Evolutionary conservation across 37 sponge, comb jelly and placozoan genomes (phyloP).

Genomic region (Trichoplax adhaerens): DNA sequence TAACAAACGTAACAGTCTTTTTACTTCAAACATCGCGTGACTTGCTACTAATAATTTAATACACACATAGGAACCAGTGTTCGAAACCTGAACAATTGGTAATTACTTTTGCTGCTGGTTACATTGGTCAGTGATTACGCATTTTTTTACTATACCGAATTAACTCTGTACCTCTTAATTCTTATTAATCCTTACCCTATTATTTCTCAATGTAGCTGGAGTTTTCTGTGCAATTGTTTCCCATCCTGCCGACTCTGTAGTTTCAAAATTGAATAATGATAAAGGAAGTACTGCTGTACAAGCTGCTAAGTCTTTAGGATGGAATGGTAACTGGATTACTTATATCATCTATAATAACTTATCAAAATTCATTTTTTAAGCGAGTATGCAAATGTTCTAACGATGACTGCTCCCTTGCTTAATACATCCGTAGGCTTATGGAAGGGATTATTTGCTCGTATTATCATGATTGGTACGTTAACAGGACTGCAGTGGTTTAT

Average conservation of each 20-base stretch:
- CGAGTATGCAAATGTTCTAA: neutral
- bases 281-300: conserved; percentile 65
- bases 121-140: conserved; percentile 28
- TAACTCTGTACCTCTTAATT: neutral
- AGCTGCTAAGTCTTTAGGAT: conserved; percentile 74
- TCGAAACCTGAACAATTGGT: conserved; percentile 83
- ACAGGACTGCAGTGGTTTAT: conserved; percentile 99
- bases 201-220: conserved; percentile 37
- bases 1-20: neutral
- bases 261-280: conserved; percentile 92
- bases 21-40: no score
- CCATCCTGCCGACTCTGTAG: conserved; percentile 92
- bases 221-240: conserved; percentile 98
- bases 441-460: conserved; percentile 92
- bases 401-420: neutral
- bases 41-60: no score
- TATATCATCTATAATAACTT: neutral
- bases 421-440: conserved; percentile 50
- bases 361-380: neutral
- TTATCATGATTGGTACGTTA: conserved; percentile 95
- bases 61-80: conserved; percentile 16
- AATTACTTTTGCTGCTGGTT: conserved; percentile 94
- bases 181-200: neutral
- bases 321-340: conserved; percentile 37
- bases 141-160: neutral